Conservation (phyloP, 2,797 vertebrate species). For the Tachyglossus aculeatus region DNA sequence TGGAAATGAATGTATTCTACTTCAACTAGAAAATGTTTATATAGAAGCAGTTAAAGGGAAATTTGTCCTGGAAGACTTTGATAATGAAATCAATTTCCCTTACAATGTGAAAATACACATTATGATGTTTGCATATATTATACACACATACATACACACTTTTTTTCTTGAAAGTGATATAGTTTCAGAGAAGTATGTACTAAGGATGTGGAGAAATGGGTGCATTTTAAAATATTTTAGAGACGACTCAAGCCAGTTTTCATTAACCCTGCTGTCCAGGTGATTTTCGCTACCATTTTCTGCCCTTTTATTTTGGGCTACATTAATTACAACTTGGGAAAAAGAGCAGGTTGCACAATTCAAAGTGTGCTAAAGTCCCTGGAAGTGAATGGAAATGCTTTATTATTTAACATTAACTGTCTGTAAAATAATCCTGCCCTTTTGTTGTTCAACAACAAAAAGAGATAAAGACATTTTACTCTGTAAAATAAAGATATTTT, state of each 20-base stretch:
- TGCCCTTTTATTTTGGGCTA: slow-evolving; percentile 37
- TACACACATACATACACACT: neutral
- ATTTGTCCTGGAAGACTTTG: no score
- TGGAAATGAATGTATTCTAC: no score
- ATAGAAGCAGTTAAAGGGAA: no score
- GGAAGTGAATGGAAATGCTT: slow-evolving; percentile 52
- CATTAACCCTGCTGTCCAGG: neutral
- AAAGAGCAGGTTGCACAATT: slow-evolving; percentile 43
- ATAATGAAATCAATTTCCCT: no score
- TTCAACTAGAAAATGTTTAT: no score
- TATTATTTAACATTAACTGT: slow-evolving; percentile 44
- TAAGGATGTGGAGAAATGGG: neutral
- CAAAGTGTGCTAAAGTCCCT: slow-evolving; percentile 41
- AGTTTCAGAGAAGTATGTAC: neutral
- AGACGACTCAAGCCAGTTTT: no score
- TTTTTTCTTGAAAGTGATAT: neutral
- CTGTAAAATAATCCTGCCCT: slow-evolving; percentile 38
- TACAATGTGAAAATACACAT: no score
- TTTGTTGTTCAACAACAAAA: slow-evolving; percentile 41
- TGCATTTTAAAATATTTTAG: slow-evolving; percentile 20
- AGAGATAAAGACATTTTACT: slow-evolving; percentile 30
- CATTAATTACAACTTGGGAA: slow-evolving; percentile 2
- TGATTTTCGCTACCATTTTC: slow-evolving; percentile 1
- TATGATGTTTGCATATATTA: rapidly evolving
- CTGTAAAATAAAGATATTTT: slow-evolving; percentile 13